A percentile compares a stretch with the other conserved stretches of the same genome.
phyloP scores from a whole-genome alignment of 2,113 vertebrate species.

The Planiliza haematocheilus region DNA sequence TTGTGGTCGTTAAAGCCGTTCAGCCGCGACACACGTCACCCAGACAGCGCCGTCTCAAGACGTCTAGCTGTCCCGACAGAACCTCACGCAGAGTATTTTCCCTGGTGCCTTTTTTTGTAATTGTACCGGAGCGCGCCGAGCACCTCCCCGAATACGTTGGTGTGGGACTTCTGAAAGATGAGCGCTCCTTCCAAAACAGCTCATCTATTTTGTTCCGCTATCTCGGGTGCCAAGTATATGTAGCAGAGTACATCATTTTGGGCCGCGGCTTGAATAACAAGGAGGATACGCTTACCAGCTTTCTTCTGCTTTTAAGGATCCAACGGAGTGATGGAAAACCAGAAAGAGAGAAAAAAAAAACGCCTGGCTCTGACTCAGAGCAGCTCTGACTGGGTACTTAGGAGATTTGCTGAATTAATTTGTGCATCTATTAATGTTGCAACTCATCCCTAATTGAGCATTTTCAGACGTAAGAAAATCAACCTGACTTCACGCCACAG shows the following conservation, averaged over 20 bases:
- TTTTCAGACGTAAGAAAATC: constrained; percentile 23
- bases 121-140: background rate
- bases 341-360: constrained; percentile 19
- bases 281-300: constrained; percentile 36
- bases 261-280: constrained; percentile 42
- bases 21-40: too few species aligned
- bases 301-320: constrained; percentile 43
- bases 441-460: constrained; percentile 40
- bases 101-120: too few species aligned
- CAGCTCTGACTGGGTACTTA: constrained; percentile 19
- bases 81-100: too few species aligned
- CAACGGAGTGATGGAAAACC: background rate
- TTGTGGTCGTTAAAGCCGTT: too few species aligned
- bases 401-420: constrained; percentile 61
- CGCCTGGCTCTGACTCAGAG: constrained; percentile 22
- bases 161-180: constrained; percentile 35
- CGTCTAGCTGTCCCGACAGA: too few species aligned
- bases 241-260: constrained; percentile 43
- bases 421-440: constrained; percentile 33
- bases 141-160: background rate
- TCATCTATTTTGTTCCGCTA: constrained; percentile 10
- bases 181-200: constrained; percentile 16
- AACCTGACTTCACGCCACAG: constrained; percentile 11
- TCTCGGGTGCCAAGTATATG: constrained; percentile 32
- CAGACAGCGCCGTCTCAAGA: too few species aligned